Conservation (phyloP, 2,797 vertebrate species). For the Capromys pilorides region DNA sequence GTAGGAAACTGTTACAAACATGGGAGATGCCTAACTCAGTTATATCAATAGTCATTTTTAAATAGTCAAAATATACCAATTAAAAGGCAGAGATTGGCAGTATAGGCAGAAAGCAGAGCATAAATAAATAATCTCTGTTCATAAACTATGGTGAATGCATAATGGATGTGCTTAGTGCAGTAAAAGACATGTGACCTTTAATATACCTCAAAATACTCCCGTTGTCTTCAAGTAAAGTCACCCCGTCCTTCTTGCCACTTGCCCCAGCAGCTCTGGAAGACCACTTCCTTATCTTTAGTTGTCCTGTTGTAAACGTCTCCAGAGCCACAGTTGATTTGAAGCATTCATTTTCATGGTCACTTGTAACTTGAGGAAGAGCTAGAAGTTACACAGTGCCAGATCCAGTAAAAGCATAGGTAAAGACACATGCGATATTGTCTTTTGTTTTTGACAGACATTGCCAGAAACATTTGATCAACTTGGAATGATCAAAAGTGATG, state of each 20-base stretch:
- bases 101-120: background rate
- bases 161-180: background rate
- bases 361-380: background rate
- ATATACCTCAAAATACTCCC: background rate
- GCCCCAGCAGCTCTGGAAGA: background rate
- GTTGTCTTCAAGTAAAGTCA: background rate
- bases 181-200: background rate
- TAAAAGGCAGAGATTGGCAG: background rate
- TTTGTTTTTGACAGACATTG: background rate
- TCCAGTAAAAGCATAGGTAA: background rate
- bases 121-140: background rate
- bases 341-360: background rate
- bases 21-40: background rate
- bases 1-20: background rate
- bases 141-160: background rate
- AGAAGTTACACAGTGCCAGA: background rate
- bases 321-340: background rate
- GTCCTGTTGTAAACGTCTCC: background rate
- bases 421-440: background rate
- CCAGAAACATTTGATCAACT: background rate
- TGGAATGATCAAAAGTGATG: background rate
- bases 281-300: background rate
- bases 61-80: background rate
- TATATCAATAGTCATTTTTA: background rate
- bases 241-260: background rate